phyloP scores from a whole-genome alignment of 2,797 vertebrate species.

The Pseudotriccus pelzelni region DNA sequence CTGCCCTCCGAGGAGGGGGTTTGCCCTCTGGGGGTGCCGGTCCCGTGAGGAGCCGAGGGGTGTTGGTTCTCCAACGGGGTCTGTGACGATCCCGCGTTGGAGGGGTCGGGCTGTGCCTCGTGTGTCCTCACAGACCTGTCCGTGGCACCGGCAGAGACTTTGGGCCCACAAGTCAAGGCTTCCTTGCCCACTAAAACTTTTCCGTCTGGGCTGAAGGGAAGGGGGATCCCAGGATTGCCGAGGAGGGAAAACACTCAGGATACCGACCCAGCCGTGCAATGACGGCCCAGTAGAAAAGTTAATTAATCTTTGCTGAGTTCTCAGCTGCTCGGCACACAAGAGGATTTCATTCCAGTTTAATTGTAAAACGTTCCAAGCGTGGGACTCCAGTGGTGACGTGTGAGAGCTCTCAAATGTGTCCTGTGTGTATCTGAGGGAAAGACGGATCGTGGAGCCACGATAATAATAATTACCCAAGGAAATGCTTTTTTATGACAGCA shows the following conservation, averaged over 20 bases:
- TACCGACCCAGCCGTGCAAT: accelerated
- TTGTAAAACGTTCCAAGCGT: not conserved
- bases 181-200: not conserved
- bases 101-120: not conserved
- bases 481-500: not conserved
- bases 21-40: not conserved
- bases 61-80: accelerated
- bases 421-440: accelerated
- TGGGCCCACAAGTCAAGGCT: not conserved
- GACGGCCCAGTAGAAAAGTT: not conserved
- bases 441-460: not conserved
- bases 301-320: not conserved
- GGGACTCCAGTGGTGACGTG: accelerated
- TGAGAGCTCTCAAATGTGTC: not conserved
- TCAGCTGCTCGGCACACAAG: not conserved
- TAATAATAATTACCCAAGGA: too few species aligned
- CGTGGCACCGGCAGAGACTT: accelerated
- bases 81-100: not conserved
- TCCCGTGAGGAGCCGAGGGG: accelerated
- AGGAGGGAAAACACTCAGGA: not conserved
- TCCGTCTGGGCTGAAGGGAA: not conserved
- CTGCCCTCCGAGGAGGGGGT: not conserved
- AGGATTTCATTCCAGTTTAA: not conserved
- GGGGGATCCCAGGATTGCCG: not conserved
- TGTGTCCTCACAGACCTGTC: not conserved